phyloP scores from a whole-genome alignment of 53 echinoderm and acorn worm species.

The Arbacia lixula region DNA sequence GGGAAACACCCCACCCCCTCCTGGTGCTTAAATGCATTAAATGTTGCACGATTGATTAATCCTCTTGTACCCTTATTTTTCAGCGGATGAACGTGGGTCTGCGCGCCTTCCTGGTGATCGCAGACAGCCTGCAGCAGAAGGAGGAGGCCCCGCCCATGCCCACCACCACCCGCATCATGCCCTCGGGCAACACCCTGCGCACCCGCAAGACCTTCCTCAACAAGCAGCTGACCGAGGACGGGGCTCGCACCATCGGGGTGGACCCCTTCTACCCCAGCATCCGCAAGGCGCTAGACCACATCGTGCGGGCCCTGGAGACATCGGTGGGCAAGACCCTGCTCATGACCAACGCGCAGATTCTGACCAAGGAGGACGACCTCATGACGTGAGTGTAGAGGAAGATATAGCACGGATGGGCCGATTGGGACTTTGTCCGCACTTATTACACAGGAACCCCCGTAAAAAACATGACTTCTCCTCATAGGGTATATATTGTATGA shows the following conservation, averaged over 20 bases:
- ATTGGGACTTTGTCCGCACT: no score
- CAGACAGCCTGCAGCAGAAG: conserved; percentile 96
- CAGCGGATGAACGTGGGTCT: conserved; percentile 99
- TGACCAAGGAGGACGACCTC: conserved; percentile 98
- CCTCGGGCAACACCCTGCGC: conserved; percentile 95
- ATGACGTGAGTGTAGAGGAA: conserved; percentile 99
- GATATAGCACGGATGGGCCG: no score
- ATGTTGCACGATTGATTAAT: no score
- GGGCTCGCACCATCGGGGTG: conserved; percentile 90
- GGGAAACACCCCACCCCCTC: no score
- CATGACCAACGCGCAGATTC: conserved; percentile 97
- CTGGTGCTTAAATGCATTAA: no score
- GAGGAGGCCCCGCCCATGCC: conserved; percentile 98
- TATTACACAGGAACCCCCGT: no score
- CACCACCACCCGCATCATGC: conserved; percentile 97
- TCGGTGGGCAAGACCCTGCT: conserved; percentile 89
- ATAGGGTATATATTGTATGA: no score
- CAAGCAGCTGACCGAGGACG: conserved; percentile 97
- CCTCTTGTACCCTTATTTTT: no score
- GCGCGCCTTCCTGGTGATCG: conserved; percentile 94
- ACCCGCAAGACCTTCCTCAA: conserved; percentile 95
- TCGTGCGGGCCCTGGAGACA: conserved; percentile 79
- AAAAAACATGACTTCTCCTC: no score
- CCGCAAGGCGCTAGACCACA: conserved; percentile 88
- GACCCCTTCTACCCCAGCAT: conserved; percentile 81